Conservation (phyloP, 2,888 invertebrate genomes). For the Choristoneura rosaceana region DNA sequence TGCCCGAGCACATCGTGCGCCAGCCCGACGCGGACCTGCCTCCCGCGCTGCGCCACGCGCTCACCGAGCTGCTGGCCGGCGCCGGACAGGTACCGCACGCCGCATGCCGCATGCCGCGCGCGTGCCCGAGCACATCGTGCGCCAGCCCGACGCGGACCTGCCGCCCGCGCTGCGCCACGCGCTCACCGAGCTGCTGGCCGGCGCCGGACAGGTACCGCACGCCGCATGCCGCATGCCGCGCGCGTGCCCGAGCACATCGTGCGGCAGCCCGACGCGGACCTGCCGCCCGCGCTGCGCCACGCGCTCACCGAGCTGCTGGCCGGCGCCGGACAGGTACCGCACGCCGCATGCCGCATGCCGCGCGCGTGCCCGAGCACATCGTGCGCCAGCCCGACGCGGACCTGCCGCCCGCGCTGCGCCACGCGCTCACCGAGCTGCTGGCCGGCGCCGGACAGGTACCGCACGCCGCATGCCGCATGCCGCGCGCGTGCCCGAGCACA, state of each 20-base stretch:
- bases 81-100: constrained; percentile 1
- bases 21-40: constrained; percentile 92
- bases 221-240: too few species aligned
- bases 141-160: constrained; percentile 92
- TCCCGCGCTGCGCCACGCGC: constrained; percentile 75
- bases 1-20: constrained; percentile 93
- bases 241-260: too few species aligned
- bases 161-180: constrained; percentile 85
- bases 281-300: constrained; percentile 83
- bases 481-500: too few species aligned
- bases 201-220: constrained; percentile 72
- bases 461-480: too few species aligned
- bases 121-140: too few species aligned
- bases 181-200: constrained; percentile 89
- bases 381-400: constrained; percentile 91
- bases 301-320: constrained; percentile 90
- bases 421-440: constrained; percentile 88
- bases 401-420: constrained; percentile 84
- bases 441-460: constrained; percentile 85
- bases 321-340: constrained; percentile 76
- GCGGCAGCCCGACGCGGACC: constrained; percentile 91
- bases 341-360: too few species aligned
- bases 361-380: too few species aligned
- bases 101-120: neutral
- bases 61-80: constrained; percentile 18